phyloP scores from a whole-genome alignment of 37 sponge, comb jelly and placozoan genomes.

The Bolinopsis microptera region DNA sequence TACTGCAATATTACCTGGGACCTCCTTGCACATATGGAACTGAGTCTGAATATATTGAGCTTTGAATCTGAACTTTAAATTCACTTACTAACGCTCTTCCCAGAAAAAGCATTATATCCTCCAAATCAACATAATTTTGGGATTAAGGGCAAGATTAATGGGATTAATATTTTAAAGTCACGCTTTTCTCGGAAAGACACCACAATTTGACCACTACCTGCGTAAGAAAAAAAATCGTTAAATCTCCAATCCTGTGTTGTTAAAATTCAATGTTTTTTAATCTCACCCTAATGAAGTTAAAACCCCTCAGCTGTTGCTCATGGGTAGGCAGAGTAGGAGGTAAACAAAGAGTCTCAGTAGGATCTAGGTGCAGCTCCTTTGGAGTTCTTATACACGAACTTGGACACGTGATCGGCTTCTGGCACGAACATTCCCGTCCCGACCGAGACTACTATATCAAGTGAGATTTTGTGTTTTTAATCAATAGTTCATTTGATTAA shows the following conservation, averaged over 20 bases:
- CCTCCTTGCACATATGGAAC: neutral
- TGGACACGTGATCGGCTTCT: slow-evolving; percentile 58
- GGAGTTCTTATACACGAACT: slow-evolving; percentile 46
- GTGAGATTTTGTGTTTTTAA: slow-evolving; percentile 10
- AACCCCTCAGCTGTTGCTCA: slow-evolving; percentile 31
- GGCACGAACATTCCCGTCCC: slow-evolving; percentile 55
- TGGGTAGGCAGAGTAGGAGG: slow-evolving; percentile 38
- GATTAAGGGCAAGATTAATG: too few species aligned
- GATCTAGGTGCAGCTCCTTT: neutral
- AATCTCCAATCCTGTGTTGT: too few species aligned
- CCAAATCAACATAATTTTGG: neutral
- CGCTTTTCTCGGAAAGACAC: too few species aligned
- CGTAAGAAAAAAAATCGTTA: too few species aligned
- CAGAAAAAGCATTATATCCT: neutral
- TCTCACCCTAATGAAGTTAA: too few species aligned
- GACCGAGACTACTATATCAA: slow-evolving; percentile 65
- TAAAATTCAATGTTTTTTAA: too few species aligned
- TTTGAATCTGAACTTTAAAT: neutral
- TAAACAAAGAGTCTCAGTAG: neutral
- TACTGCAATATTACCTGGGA: neutral
- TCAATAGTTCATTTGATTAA: too few species aligned
- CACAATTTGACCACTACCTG: too few species aligned
- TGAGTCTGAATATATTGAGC: neutral
- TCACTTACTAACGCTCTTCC: neutral
- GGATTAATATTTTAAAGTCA: too few species aligned